These are phyloP conservation scores for Anthopleura sola DNA, from an alignment of 64 coral and sea anemone genomes.

Conservation along the genomic window DNA sequence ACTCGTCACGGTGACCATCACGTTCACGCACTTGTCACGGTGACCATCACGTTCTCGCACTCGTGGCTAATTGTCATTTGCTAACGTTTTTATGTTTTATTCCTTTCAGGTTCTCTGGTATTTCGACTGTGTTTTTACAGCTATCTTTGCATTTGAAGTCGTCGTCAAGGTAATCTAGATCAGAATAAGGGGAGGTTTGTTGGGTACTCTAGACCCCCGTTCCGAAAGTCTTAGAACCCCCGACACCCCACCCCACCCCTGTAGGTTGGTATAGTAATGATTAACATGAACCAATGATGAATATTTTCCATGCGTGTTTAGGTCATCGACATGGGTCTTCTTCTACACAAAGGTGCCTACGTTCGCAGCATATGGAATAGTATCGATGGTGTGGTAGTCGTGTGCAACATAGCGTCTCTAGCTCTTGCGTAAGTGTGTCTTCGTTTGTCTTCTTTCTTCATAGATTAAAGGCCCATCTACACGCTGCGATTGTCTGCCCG, in stretches of 20 bases:
- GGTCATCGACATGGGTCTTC: conserved; percentile 62
- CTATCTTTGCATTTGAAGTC: conserved; percentile 77
- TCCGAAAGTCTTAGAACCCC: too few relatives aligned
- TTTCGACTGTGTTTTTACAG: conserved; percentile 62
- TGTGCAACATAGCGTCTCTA: conserved; percentile 55
- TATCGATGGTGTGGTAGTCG: conserved; percentile 66
- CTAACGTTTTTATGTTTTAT: background rate
- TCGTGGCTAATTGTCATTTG: too few relatives aligned
- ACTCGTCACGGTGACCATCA: background rate
- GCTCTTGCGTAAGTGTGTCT: conserved; percentile 16
- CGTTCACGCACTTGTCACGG: too few relatives aligned
- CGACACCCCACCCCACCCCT: too few relatives aligned
- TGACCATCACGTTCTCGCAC: too few relatives aligned
- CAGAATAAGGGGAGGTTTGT: too few relatives aligned
- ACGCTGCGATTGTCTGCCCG: too few relatives aligned
- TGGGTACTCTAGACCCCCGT: too few relatives aligned
- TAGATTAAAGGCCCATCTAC: too few relatives aligned
- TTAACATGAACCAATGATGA: background rate
- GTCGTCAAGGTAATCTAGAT: conserved; percentile 54
- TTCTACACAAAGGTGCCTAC: conserved; percentile 74
- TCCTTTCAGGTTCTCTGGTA: conserved; percentile 51
- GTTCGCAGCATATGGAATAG: conserved; percentile 68
- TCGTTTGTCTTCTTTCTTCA: background rate
- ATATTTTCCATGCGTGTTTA: background rate
- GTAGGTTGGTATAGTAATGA: too few relatives aligned